Percentiles rank a stretch among this genome's conserved stretches.
These are phyloP conservation scores for Delia radicum DNA, from an alignment of 1,140 invertebrate species.

Conservation along the genomic window DNA sequence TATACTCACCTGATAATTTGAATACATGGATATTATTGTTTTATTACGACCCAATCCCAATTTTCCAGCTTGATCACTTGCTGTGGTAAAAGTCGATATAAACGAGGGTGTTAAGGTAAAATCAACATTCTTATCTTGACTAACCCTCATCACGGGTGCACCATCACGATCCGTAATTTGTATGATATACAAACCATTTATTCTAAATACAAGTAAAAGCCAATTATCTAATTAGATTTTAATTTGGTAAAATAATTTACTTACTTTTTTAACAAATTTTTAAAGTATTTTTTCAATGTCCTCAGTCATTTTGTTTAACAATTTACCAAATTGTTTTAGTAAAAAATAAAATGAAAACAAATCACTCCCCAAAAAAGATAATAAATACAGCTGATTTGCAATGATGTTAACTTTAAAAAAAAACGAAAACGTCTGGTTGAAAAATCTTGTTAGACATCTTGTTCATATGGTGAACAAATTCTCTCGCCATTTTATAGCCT, in stretches of 20 bases:
- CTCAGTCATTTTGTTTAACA: background rate
- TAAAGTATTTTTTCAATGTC: background rate
- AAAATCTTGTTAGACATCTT: too few species aligned
- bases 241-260: background rate
- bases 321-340: background rate
- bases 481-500: too few species aligned
- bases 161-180: conserved; percentile 90
- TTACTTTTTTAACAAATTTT: background rate
- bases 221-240: too few species aligned
- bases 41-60: conserved; percentile 83
- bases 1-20: conserved; percentile 79
- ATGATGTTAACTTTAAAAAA: too few species aligned
- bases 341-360: background rate
- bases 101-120: conserved; percentile 77
- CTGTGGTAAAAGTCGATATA: conserved; percentile 84
- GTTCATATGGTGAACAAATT: too few species aligned
- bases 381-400: background rate
- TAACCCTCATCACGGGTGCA: conserved; percentile 78
- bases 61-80: conserved; percentile 88
- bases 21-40: conserved; percentile 84
- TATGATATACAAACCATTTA: conserved; percentile 82
- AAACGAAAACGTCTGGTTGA: too few species aligned
- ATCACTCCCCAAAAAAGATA: background rate
- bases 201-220: conserved; percentile 58
- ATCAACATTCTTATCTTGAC: conserved; percentile 73